Evolutionary conservation across 1,140 invertebrate genomes (phyloP).

Genomic region (Conus ventricosus): DNA sequence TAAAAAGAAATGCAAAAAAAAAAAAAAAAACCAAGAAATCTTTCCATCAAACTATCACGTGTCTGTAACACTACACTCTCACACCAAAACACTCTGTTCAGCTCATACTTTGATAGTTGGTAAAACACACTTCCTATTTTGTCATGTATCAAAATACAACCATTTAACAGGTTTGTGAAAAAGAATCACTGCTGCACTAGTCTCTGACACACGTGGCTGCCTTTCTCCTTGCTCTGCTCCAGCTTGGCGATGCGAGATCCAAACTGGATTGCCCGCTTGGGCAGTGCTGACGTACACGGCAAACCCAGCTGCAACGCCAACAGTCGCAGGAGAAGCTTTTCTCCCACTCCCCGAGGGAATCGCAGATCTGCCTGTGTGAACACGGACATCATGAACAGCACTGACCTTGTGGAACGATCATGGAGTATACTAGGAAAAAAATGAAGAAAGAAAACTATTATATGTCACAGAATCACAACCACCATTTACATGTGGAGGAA

Average conservation of each 20-base stretch:
- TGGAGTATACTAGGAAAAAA: neutral
- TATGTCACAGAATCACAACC: too few species aligned
- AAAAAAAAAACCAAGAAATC: neutral
- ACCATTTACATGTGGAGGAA: too few species aligned
- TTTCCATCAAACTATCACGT: too few species aligned
- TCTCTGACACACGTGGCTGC: constrained; percentile 79
- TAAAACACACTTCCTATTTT: too few species aligned
- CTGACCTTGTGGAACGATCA: neutral
- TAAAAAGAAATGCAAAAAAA: neutral
- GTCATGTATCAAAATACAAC: too few species aligned
- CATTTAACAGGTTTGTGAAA: too few species aligned
- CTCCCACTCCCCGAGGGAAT: constrained; percentile 87
- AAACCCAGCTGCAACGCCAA: constrained; percentile 83
- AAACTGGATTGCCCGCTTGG: constrained; percentile 97
- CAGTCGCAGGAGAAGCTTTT: constrained; percentile 93
- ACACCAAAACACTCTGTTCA: too few species aligned
- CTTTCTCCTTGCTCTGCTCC: constrained; percentile 89
- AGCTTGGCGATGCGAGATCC: constrained; percentile 95
- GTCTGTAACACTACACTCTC: too few species aligned
- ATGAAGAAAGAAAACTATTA: too few species aligned
- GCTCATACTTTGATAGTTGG: too few species aligned
- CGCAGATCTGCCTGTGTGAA: constrained; percentile 65
- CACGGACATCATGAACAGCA: neutral
- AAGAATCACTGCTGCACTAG: too few species aligned
- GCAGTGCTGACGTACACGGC: constrained; percentile 82